phyloP scores from a whole-genome alignment of 2,888 invertebrate species.

The Synanthedon vespiformis region DNA sequence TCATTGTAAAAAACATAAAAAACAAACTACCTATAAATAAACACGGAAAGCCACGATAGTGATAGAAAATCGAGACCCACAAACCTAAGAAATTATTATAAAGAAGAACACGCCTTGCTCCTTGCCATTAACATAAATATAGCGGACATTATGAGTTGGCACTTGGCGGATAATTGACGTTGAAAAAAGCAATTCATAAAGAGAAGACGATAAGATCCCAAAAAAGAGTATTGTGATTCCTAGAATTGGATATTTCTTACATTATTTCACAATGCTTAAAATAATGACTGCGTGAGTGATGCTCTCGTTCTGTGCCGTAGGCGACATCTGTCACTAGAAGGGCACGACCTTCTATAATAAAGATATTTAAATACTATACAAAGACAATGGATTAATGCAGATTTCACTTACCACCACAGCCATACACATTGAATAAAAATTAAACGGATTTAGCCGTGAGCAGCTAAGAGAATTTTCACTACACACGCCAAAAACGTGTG shows the following conservation, averaged over 20 bases:
- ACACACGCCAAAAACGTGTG: slow-evolving; percentile 66
- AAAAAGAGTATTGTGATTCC: neutral
- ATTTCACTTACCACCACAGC: slow-evolving; percentile 81
- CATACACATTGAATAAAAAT: slow-evolving; percentile 84
- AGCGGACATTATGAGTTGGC: neutral
- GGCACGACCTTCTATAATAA: slow-evolving; percentile 39
- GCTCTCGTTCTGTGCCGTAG: neutral
- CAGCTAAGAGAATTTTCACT: slow-evolving; percentile 55
- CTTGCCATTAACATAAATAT: no score
- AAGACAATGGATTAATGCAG: slow-evolving; percentile 9
- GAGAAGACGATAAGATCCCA: neutral
- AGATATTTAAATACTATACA: slow-evolving; percentile 1
- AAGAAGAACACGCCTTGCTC: no score
- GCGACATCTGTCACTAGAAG: slow-evolving; percentile 9
- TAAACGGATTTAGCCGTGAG: slow-evolving; percentile 73
- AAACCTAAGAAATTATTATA: no score
- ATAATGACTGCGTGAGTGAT: neutral
- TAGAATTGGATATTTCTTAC: neutral
- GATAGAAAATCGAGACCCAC: no score
- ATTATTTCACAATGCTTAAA: neutral
- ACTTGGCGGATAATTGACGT: neutral
- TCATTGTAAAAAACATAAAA: no score
- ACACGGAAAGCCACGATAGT: no score
- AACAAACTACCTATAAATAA: no score
- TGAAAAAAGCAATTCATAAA: neutral